These are phyloP conservation scores for Portunus trituberculatus DNA, from an alignment of 1,140 invertebrate species.

Conservation along the genomic window DNA sequence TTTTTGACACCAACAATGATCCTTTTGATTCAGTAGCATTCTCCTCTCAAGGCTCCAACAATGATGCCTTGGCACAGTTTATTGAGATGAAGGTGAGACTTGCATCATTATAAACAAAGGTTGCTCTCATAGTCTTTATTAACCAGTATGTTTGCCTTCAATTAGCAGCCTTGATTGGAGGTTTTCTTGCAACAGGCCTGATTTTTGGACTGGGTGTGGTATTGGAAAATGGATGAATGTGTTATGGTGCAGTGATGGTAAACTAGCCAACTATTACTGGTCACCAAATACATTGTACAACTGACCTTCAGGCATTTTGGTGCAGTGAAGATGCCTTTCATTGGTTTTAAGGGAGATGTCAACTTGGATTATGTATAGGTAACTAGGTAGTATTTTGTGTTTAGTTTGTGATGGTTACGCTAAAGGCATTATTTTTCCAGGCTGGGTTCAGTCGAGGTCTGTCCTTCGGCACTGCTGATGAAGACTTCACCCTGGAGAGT, in stretches of 20 bases:
- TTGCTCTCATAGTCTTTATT: not conserved
- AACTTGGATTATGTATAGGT: too few relatives aligned
- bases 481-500: constrained; percentile 92
- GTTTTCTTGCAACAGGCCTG: too few relatives aligned
- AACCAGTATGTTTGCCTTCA: not conserved
- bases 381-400: too few relatives aligned
- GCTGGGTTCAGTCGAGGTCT: constrained; percentile 91
- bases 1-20: constrained; percentile 70
- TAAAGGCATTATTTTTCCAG: constrained; percentile 82
- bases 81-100: constrained; percentile 76
- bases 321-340: too few relatives aligned
- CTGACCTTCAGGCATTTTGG: too few relatives aligned
- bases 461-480: constrained; percentile 85
- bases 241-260: too few relatives aligned
- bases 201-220: too few relatives aligned
- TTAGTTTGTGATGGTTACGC: not conserved
- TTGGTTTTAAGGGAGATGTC: too few relatives aligned
- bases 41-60: constrained; percentile 59
- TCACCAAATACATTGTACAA: too few relatives aligned
- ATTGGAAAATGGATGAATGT: too few relatives aligned
- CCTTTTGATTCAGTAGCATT: constrained; percentile 74
- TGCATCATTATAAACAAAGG: not conserved
- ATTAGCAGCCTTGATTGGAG: too few relatives aligned
- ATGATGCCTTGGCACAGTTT: constrained; percentile 75
- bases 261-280: too few relatives aligned